A percentile compares a stretch with the other conserved stretches of the same genome.
These are phyloP conservation scores for Chrysopilus asiliformis DNA, from an alignment of 2,888 invertebrate species.

Conservation along the genomic window DNA sequence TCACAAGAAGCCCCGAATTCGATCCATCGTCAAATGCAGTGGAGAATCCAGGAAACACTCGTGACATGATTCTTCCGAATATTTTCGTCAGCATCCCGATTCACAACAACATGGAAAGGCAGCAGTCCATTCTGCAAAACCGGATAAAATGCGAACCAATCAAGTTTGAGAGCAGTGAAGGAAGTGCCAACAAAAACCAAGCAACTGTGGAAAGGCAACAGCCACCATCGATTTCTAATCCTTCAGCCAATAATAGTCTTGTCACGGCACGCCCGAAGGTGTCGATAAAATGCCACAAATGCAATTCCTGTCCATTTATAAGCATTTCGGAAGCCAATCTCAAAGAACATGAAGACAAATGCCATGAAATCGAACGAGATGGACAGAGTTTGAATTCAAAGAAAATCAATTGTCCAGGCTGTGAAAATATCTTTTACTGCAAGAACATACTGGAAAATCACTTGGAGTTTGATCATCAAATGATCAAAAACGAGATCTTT, in stretches of 20 bases:
- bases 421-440: constrained; percentile 49
- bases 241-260: constrained; percentile 4
- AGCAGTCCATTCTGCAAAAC: constrained; percentile 19
- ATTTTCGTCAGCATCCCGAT: neutral
- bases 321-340: constrained; percentile 21
- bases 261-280: constrained; percentile 14
- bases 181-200: constrained; percentile 6
- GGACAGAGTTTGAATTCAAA: constrained; percentile 19
- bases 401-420: constrained; percentile 52
- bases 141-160: constrained; percentile 34
- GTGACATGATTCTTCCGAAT: neutral
- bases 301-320: constrained; percentile 27
- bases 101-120: constrained; percentile 10
- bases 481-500: constrained; percentile 45
- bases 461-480: constrained; percentile 53
- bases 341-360: constrained; percentile 16
- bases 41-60: too few relatives aligned
- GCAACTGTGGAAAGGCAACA: neutral
- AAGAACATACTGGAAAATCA: constrained; percentile 49
- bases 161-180: constrained; percentile 26
- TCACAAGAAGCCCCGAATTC: too few relatives aligned
- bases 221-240: neutral
- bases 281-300: constrained; percentile 19
- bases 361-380: constrained; percentile 5
- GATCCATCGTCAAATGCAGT: too few relatives aligned